Evolutionary conservation across 2,113 vertebrate genomes (phyloP).

Genomic region (Actenoides lindsayi): DNA sequence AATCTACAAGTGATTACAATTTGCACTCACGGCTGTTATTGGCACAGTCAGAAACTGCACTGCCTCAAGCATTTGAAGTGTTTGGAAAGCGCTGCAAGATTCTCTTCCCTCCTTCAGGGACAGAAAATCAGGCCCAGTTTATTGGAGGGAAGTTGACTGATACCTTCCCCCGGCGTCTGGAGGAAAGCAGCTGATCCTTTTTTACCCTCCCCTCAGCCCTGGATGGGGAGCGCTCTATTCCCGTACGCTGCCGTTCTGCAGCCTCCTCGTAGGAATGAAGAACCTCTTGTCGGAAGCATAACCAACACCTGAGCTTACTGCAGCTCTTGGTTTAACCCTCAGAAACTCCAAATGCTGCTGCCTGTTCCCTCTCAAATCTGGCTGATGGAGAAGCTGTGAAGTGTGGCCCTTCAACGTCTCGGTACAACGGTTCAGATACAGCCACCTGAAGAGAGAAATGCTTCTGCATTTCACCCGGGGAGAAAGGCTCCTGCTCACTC

Average conservation of each 20-base stretch:
- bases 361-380: not conserved
- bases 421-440: not conserved
- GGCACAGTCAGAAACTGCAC: not conserved
- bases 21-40: conserved; percentile 18
- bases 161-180: not conserved
- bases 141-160: not conserved
- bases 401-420: not conserved
- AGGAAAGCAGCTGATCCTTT: conserved; percentile 1
- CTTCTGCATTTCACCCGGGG: not conserved
- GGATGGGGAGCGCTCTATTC: not conserved
- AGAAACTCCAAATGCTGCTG: not conserved
- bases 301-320: not conserved
- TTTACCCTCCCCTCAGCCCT: not conserved
- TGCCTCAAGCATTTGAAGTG: not conserved
- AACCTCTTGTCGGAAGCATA: not conserved
- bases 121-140: not conserved
- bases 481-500: not conserved
- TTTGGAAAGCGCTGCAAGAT: not conserved
- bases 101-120: not conserved
- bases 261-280: not conserved
- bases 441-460: not conserved
- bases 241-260: not conserved
- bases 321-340: conserved; percentile 30
- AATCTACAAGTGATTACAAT: not conserved
- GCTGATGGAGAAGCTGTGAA: not conserved